phyloP scores from a whole-genome alignment of 2,888 invertebrate species.

The Muschampia plurimacula region DNA sequence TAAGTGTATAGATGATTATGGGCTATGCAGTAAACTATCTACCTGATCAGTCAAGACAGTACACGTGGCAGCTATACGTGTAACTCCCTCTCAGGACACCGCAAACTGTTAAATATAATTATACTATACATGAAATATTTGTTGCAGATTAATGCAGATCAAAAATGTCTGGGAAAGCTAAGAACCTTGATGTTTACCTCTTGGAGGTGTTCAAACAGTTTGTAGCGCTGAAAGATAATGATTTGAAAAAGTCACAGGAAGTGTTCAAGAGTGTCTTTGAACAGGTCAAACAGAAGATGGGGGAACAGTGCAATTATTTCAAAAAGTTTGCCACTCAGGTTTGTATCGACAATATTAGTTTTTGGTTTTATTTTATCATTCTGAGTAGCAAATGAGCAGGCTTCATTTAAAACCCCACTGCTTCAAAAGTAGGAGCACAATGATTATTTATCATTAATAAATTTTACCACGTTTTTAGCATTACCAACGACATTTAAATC shows the following conservation, averaged over 20 bases:
- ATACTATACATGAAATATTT: neutral
- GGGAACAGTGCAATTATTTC: conserved; percentile 70
- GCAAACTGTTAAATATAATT: neutral
- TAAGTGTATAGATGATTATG: too few relatives aligned
- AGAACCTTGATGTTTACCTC: conserved; percentile 63
- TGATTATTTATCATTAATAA: too few relatives aligned
- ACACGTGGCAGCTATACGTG: too few relatives aligned
- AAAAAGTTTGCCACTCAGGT: conserved; percentile 69
- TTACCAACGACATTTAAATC: too few relatives aligned
- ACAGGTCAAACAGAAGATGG: conserved; percentile 69
- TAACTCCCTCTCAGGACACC: too few relatives aligned
- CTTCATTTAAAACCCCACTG: too few relatives aligned
- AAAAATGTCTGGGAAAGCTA: conserved; percentile 63
- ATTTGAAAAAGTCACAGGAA: conserved; percentile 64
- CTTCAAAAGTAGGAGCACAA: too few relatives aligned
- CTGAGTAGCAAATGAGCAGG: too few relatives aligned
- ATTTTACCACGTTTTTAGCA: too few relatives aligned
- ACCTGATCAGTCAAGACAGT: too few relatives aligned
- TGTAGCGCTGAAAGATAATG: conserved; percentile 68
- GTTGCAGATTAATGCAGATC: neutral
- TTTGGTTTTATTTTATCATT: too few relatives aligned
- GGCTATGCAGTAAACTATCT: too few relatives aligned
- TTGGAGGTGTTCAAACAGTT: conserved; percentile 67
- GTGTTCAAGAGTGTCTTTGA: conserved; percentile 72
- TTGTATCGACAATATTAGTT: conserved; percentile 41